These are phyloP conservation scores for Pogona vitticeps DNA, from an alignment of 2,113 vertebrate species.

Conservation along the genomic window DNA sequence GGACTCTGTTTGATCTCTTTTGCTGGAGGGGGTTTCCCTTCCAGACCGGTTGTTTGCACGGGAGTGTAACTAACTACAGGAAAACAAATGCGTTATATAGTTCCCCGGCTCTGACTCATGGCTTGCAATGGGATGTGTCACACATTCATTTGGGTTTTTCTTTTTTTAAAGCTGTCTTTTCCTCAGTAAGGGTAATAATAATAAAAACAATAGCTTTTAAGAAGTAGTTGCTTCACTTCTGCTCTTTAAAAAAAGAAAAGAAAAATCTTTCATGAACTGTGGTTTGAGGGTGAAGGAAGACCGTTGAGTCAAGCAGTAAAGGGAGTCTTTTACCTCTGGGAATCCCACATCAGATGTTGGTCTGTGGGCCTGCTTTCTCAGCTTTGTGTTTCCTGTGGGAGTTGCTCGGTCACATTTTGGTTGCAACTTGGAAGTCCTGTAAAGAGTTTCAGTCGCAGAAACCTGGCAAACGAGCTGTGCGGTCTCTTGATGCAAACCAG, in stretches of 20 bases:
- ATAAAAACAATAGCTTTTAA: conserved; percentile 41
- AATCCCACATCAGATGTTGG: conserved; percentile 63
- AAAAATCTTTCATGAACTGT: conserved; percentile 57
- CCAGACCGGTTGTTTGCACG: conserved; percentile 57
- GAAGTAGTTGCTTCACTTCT: conserved; percentile 31
- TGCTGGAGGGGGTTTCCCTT: conserved; percentile 60
- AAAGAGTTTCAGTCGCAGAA: neutral
- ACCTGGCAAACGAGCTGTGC: neutral
- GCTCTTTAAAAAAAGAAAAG: neutral
- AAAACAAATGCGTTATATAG: conserved; percentile 56
- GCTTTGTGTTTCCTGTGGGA: conserved; percentile 44
- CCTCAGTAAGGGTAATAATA: conserved; percentile 48
- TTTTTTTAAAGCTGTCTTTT: conserved; percentile 50
- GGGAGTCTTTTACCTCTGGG: conserved; percentile 54
- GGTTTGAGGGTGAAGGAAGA: conserved; percentile 55
- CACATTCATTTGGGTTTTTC: conserved; percentile 56
- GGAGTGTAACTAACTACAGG: conserved; percentile 69
- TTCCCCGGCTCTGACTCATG: conserved; percentile 69
- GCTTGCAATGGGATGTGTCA: conserved; percentile 54
- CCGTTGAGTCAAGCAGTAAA: conserved; percentile 50
- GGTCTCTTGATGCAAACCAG: neutral
- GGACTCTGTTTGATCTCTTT: conserved; percentile 66
- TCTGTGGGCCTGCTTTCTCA: conserved; percentile 3
- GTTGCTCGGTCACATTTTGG: neutral
- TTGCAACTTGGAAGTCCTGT: neutral